These are phyloP conservation scores for Rhinichthys klamathensis DNA, from an alignment of 2,113 vertebrate genomes.

Conservation along the genomic window DNA sequence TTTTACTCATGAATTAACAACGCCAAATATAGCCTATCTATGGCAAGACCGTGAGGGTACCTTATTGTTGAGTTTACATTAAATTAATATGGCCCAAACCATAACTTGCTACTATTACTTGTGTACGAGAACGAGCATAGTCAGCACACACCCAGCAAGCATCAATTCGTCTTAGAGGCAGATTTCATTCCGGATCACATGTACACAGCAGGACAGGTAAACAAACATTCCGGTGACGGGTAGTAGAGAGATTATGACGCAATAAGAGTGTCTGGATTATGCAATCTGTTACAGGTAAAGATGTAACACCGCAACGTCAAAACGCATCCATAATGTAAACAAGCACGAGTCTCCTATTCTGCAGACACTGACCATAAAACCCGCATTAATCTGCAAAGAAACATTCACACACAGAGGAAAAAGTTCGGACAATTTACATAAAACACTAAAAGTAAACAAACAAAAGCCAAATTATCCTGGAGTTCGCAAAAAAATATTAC, in stretches of 20 bases:
- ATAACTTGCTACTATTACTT: background rate
- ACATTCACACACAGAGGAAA: background rate
- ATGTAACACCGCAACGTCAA: background rate
- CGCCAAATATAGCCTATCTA: background rate
- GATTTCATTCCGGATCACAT: background rate
- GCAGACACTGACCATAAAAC: background rate
- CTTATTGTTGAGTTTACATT: background rate
- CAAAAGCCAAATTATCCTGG: background rate
- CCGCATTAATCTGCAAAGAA: background rate
- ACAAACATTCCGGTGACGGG: background rate
- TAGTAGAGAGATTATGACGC: background rate
- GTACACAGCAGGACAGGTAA: background rate
- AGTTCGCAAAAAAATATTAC: background rate
- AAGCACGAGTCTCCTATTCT: background rate
- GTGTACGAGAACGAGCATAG: background rate
- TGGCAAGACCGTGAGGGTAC: background rate
- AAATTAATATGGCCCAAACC: background rate
- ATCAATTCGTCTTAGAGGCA: background rate
- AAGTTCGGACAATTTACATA: background rate
- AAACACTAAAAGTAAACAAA: background rate
- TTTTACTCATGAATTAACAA: background rate
- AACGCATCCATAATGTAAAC: conserved; percentile 1
- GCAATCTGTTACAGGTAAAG: conserved; percentile 28
- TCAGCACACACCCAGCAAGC: background rate
- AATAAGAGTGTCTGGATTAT: conserved; percentile 5